Evolutionary conservation across 1,140 invertebrate species (phyloP), one percentile per base, ranked within the genome.

Genomic region (Megalopta genalis): DNA sequence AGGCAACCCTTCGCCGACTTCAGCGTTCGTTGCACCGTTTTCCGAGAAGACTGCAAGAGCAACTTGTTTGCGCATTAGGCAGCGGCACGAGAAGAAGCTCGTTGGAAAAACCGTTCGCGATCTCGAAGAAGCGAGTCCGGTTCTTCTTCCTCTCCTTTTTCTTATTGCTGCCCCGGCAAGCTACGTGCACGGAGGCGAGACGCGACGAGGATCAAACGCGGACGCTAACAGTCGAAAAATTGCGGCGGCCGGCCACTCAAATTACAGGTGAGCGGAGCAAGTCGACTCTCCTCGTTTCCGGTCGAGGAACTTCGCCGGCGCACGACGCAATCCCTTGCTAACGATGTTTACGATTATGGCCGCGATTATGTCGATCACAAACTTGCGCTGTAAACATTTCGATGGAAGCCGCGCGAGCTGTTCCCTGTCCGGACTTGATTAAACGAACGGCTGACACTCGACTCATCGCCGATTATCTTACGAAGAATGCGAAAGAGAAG

Each of bases 21-120:
- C 10, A 46, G 42, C 42, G 27, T 14, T 25, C 18, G 23, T 7
- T 59, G 25, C 32, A 59, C 10, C 23, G 57, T 59, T 59, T n/a
- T 62, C 60, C 60, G 12, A 62, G 60, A 62, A 62, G 60, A 25
- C 60, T 18, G 60, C 60, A n/a, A 25, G 14, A 10, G 37, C 39
- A 65, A 79, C 60, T 16, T 46, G 32, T 37, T 25, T 32, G 60
- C 60, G 71, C 59, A 52, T 54, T 46, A 46, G 37, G 39, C 25
- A 39, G 21, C 16, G 46, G 12, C 60, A 32, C 16, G 60, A 32
- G 27, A 32, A 62, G 25, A 32, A 46, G 32, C 32, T 10, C 23
- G 57, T 59, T n/a, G 57, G 27, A 54, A 62, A 62, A 32, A 62
- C 25, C 27, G 27, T 62, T 62, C 25, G 14, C 16, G 60, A 18